phyloP scores from a whole-genome alignment of 2,797 vertebrate genomes.

The Emydoidea blandingii region DNA sequence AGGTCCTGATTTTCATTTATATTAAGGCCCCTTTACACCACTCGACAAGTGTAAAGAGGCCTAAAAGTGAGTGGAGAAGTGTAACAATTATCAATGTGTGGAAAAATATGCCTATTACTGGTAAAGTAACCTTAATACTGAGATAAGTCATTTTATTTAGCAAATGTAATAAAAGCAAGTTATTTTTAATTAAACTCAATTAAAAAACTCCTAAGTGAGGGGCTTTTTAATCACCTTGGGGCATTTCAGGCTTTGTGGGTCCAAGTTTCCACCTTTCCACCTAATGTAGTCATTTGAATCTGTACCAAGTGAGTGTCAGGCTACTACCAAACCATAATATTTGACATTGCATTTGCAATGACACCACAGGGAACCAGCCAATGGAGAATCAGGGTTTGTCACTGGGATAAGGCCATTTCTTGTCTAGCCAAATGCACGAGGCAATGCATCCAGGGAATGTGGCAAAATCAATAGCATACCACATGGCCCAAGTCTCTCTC shows the following conservation, averaged over 20 bases:
- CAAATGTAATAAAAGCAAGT: neutral
- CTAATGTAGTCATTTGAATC: neutral
- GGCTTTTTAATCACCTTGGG: neutral
- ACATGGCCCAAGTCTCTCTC: too few species aligned
- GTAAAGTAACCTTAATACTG: neutral
- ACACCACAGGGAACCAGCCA: neutral
- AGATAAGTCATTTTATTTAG: neutral
- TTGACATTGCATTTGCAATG: neutral
- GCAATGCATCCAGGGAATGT: neutral
- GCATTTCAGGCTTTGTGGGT: neutral
- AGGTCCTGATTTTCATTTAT: neutral
- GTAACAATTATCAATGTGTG: neutral
- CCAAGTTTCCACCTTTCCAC: neutral
- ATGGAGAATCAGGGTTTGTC: neutral
- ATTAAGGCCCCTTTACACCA: neutral
- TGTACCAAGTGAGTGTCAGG: neutral
- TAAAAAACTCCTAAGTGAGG: neutral
- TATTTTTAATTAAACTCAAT: neutral
- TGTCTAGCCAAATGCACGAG: too few species aligned
- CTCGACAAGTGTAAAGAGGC: neutral
- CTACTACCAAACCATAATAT: neutral
- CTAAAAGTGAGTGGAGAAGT: neutral
- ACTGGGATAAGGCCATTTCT: too few species aligned
- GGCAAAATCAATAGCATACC: neutral
- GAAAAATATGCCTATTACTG: neutral